A percentile compares a stretch with the other conserved stretches of the same genome.
phyloP scores from a whole-genome alignment of 2,888 invertebrate genomes.

The Zaprionus bogoriensis region DNA sequence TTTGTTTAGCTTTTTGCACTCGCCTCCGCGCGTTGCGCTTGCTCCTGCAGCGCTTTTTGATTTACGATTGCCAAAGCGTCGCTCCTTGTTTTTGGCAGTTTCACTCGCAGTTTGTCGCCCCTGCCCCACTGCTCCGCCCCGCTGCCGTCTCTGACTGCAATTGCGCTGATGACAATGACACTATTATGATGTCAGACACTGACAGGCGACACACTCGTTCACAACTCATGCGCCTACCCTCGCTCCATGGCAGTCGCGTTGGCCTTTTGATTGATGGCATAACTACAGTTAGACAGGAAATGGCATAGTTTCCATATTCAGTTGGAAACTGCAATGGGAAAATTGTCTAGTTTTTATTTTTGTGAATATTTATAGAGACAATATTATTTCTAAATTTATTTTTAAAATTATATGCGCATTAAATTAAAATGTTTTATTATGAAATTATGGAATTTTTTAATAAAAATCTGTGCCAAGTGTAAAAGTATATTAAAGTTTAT shows the following conservation, averaged over 20 bases:
- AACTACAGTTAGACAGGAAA: neutral
- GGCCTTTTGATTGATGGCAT: conserved; percentile 36
- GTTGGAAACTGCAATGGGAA: neutral
- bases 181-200: conserved; percentile 74
- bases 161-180: conserved; percentile 67
- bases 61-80: conserved; percentile 16
- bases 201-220: conserved; percentile 67
- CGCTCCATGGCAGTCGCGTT: neutral
- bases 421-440: neutral
- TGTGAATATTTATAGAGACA: too few species aligned
- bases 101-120: neutral
- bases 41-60: neutral
- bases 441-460: neutral
- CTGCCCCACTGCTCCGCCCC: neutral
- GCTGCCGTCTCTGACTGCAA: conserved; percentile 29
- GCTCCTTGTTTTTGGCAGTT: neutral
- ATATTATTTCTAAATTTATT: too few species aligned
- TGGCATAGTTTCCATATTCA: neutral
- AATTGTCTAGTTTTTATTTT: neutral
- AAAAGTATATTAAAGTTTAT: neutral
- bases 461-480: neutral
- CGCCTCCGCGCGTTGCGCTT: neutral
- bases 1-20: conserved; percentile 46
- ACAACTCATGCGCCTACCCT: conserved; percentile 4
- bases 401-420: too few species aligned